Conservation (phyloP, 2,797 vertebrate genomes). For the Cynopterus sphinx region DNA sequence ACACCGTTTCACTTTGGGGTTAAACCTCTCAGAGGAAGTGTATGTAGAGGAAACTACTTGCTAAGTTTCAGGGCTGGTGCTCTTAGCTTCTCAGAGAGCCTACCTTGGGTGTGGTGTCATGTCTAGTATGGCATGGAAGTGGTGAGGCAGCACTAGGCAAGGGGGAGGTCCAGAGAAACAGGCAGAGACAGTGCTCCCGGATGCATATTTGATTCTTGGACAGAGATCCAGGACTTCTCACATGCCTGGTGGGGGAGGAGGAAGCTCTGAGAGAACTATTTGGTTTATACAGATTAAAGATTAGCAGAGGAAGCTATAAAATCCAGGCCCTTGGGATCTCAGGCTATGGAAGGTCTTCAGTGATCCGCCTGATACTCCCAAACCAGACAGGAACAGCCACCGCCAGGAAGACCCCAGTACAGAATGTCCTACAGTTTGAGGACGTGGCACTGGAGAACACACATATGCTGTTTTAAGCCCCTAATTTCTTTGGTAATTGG, state of each 20-base stretch:
- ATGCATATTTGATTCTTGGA: fast-evolving
- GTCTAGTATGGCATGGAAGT: neutral
- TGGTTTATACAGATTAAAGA: neutral
- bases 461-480: neutral
- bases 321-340: neutral
- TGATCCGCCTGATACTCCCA: neutral
- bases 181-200: neutral
- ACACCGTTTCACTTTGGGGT: neutral
- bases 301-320: neutral
- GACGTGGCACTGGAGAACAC: neutral
- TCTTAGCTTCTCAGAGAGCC: neutral
- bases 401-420: neutral
- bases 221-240: neutral
- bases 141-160: neutral
- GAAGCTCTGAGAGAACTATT: neutral
- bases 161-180: fast-evolving
- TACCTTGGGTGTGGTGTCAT: fast-evolving
- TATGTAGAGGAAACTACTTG: neutral
- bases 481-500: neutral
- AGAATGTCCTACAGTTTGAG: neutral
- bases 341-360: neutral
- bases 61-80: neutral
- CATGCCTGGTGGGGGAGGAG: neutral
- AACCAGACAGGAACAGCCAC: neutral
- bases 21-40: neutral